Evolutionary conservation across 2,113 vertebrate species (phyloP).

Genomic region (Manacus vitellinus): DNA sequence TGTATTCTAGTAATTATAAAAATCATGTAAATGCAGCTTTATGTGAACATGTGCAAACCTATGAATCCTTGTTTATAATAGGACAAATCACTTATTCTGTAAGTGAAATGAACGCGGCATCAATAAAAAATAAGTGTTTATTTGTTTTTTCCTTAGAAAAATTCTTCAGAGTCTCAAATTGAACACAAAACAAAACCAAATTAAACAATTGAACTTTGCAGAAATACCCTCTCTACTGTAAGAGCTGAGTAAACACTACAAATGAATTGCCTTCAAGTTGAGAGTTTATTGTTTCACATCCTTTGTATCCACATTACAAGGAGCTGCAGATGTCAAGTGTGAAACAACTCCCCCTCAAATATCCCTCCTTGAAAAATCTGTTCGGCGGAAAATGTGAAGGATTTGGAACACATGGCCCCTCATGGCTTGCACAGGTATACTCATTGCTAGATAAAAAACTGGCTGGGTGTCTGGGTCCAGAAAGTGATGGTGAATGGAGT

Average conservation of each 20-base stretch:
- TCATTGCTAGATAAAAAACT: not conserved
- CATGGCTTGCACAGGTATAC: not conserved
- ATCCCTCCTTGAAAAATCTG: not conserved
- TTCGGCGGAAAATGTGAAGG: not conserved
- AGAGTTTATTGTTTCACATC: not conserved
- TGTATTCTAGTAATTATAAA: not conserved
- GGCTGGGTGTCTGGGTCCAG: not conserved
- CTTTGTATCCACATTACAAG: not conserved
- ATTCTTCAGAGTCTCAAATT: not conserved
- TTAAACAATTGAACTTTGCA: not conserved
- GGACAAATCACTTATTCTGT: not conserved
- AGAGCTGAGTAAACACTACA: not conserved
- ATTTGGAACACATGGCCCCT: not conserved
- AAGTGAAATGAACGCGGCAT: not conserved
- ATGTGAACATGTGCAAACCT: not conserved
- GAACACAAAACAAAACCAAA: not conserved
- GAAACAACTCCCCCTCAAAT: not conserved
- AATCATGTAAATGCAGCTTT: not conserved
- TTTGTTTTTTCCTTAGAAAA: not conserved
- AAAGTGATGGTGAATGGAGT: not conserved
- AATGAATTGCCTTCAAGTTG: not conserved
- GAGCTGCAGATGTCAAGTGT: not conserved
- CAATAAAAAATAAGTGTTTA: not conserved
- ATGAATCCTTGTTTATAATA: not conserved
- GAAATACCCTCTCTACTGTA: accelerated